Evolutionary conservation across 2,888 invertebrate species (phyloP).

Genomic region (Lycaena phlaeas): DNA sequence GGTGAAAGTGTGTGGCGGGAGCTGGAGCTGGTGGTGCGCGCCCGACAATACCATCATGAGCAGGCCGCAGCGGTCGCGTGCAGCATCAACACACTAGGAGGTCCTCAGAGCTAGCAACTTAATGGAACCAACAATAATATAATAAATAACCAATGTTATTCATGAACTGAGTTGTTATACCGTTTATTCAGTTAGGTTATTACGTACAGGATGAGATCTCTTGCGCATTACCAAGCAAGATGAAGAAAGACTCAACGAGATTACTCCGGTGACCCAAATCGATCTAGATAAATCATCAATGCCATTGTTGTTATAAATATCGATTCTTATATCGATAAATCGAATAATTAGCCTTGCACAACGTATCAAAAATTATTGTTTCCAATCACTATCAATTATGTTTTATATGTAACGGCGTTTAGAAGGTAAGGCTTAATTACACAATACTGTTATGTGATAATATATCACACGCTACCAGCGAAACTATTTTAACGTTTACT

Average conservation of each 20-base stretch:
- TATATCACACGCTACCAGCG: background rate
- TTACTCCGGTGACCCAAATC: slow-evolving; percentile 34
- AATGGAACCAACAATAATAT: too few species aligned
- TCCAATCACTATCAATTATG: slow-evolving; percentile 33
- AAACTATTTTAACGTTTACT: background rate
- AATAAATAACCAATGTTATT: too few species aligned
- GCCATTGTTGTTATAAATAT: slow-evolving; percentile 31
- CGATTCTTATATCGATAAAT: slow-evolving; percentile 24
- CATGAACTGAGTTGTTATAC: too few species aligned
- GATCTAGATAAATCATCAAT: slow-evolving; percentile 32
- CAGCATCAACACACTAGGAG: too few species aligned
- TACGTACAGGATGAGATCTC: too few species aligned
- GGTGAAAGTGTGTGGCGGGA: background rate
- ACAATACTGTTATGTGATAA: background rate
- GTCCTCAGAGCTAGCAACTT: too few species aligned
- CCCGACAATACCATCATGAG: background rate
- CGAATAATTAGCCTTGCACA: slow-evolving; percentile 18
- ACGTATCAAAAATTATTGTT: slow-evolving; percentile 33
- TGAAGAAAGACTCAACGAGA: slow-evolving; percentile 17
- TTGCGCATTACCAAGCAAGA: background rate
- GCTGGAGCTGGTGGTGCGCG: too few species aligned
- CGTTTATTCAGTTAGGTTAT: background rate
- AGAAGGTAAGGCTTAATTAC: slow-evolving; percentile 6
- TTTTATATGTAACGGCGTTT: slow-evolving; percentile 7
- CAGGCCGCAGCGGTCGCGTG: background rate